phyloP scores from a whole-genome alignment of 2,888 invertebrate species.

The Hyppa rectilinea region DNA sequence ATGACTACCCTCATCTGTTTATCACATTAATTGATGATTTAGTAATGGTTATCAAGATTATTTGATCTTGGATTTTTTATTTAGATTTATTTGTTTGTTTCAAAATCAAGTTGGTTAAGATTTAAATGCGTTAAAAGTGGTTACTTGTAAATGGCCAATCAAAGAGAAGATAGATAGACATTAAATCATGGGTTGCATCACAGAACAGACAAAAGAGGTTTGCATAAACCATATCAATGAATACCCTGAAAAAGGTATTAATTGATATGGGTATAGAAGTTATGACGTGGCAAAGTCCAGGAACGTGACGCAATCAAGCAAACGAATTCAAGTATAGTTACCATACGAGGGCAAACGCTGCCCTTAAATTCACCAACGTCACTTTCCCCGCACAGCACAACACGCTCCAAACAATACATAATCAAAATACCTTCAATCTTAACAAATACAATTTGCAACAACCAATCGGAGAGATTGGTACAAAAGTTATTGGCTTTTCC shows the following conservation, averaged over 20 bases:
- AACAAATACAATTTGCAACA: slow-evolving; percentile 53
- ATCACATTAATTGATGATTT: slow-evolving; percentile 40
- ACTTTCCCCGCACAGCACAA: slow-evolving; percentile 32
- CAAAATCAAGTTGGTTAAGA: background rate
- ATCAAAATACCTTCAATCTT: slow-evolving; percentile 38
- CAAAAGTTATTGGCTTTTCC: slow-evolving; percentile 61
- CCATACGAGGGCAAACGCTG: slow-evolving; percentile 18
- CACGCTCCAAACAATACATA: slow-evolving; percentile 28
- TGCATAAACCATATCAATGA: background rate
- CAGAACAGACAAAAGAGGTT: too few species aligned
- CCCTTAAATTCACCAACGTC: slow-evolving; percentile 2
- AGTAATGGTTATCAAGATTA: slow-evolving; percentile 12
- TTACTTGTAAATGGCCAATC: background rate
- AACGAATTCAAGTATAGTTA: slow-evolving; percentile 19
- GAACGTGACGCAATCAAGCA: slow-evolving; percentile 13
- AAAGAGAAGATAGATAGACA: background rate
- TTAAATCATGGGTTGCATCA: background rate
- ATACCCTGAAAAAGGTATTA: background rate
- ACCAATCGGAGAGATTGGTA: slow-evolving; percentile 52
- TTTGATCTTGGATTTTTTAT: background rate
- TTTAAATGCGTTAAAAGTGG: background rate
- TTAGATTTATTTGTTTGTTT: background rate
- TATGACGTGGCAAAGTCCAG: background rate
- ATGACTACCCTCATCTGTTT: slow-evolving; percentile 35
- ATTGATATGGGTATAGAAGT: too few species aligned